Conservation (phyloP, 2,797 vertebrate genomes). For the Orestias chungarensis region DNA sequence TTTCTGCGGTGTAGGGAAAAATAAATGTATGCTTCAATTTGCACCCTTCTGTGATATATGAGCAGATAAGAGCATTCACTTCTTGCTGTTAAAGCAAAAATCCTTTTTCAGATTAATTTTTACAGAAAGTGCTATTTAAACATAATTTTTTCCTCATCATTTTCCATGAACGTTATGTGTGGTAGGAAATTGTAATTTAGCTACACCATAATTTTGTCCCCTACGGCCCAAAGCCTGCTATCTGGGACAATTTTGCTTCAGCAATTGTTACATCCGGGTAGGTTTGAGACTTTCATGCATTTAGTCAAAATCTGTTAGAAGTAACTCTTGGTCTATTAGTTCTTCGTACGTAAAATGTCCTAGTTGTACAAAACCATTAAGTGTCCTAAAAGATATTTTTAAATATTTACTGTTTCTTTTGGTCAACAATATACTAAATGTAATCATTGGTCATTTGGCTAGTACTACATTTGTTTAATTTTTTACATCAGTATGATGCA, state of each 20-base stretch:
- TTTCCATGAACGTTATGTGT: neutral
- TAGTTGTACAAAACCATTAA: too few relatives aligned
- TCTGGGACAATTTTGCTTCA: neutral
- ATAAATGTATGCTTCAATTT: neutral
- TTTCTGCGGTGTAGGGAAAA: neutral
- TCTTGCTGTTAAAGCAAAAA: neutral
- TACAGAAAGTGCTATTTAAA: neutral
- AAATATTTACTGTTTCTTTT: neutral
- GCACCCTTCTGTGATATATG: neutral
- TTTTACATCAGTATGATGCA: neutral
- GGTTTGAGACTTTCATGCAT: neutral
- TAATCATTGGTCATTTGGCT: neutral
- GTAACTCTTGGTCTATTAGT: neutral
- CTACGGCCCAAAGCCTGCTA: neutral
- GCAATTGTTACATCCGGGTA: neutral
- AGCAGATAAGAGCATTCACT: neutral
- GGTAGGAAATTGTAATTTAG: neutral
- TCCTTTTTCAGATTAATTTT: neutral
- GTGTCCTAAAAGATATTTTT: too few relatives aligned
- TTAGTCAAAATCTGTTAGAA: neutral
- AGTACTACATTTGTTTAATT: neutral
- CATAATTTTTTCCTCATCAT: neutral
- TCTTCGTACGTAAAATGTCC: neutral
- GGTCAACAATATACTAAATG: neutral
- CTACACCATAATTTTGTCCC: neutral